A percentile compares a stretch with the other conserved stretches of the same genome.
Evolutionary conservation across 2,797 vertebrate genomes (phyloP).

Genomic region (Siniperca undulata): DNA sequence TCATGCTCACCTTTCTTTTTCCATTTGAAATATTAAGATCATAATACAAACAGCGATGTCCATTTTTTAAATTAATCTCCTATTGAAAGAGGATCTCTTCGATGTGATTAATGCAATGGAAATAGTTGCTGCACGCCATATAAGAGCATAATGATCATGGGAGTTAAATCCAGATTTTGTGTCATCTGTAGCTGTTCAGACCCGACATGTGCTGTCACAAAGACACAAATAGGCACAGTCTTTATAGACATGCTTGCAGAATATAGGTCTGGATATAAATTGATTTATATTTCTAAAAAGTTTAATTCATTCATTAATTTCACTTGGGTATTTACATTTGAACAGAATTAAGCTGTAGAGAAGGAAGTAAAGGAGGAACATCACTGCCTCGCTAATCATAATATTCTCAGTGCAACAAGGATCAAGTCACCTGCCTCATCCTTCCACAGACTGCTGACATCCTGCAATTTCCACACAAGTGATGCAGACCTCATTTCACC

Average conservation of each 20-base stretch:
- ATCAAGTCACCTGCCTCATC: not conserved
- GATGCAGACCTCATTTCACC: not conserved
- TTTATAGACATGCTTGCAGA: not conserved
- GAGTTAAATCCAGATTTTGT: slow-evolving; percentile 56
- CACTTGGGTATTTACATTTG: not conserved
- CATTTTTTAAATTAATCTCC: slow-evolving; percentile 76
- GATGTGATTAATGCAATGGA: slow-evolving; percentile 57
- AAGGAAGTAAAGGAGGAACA: not conserved
- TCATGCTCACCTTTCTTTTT: slow-evolving; percentile 31
- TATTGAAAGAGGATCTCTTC: slow-evolving; percentile 53
- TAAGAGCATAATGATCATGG: slow-evolving; percentile 53
- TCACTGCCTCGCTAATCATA: not conserved
- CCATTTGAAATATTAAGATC: slow-evolving; percentile 61
- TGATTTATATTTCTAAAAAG: not conserved
- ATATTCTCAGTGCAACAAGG: not conserved
- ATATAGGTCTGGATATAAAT: not conserved
- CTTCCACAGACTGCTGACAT: not conserved
- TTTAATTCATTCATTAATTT: not conserved
- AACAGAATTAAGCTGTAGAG: no score
- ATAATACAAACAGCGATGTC: slow-evolving; percentile 37
- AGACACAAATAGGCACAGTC: slow-evolving; percentile 11
- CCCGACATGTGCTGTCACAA: slow-evolving; percentile 8
- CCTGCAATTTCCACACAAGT: not conserved
- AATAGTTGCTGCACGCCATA: slow-evolving; percentile 17
- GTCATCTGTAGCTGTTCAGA: slow-evolving; percentile 46